Conservation (phyloP, 2,797 vertebrate genomes). For the Coccyzus lansbergi region DNA sequence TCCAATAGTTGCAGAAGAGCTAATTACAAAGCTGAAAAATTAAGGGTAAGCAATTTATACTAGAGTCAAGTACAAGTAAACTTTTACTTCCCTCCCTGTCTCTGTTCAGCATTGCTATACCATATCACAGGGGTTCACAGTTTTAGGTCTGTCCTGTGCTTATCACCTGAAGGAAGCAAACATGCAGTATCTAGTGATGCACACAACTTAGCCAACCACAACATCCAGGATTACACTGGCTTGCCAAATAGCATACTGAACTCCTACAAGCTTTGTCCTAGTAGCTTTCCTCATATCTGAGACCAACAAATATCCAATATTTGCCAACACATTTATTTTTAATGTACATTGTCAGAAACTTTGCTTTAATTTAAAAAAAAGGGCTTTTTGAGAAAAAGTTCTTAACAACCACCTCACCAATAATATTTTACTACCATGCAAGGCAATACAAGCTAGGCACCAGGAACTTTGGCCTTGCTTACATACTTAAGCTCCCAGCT, state of each 20-base stretch:
- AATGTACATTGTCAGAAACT: neutral
- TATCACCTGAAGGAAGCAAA: neutral
- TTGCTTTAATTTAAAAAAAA: neutral
- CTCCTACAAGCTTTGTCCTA: neutral
- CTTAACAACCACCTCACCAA: neutral
- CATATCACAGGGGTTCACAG: neutral
- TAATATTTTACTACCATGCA: neutral
- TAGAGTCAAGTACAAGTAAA: neutral
- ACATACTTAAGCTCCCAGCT: neutral
- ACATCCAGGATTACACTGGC: neutral
- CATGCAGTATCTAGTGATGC: rapidly evolving
- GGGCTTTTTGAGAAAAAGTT: neutral
- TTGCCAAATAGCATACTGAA: neutral
- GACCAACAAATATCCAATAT: neutral
- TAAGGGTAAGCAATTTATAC: neutral
- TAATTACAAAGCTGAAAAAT: neutral
- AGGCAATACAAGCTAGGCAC: neutral
- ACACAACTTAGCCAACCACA: neutral
- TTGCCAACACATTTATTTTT: neutral
- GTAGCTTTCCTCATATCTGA: neutral
- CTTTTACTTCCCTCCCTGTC: neutral
- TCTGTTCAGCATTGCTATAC: neutral
- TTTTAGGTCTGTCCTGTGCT: neutral
- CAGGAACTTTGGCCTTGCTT: neutral
- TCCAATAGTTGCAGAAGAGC: neutral